Evolutionary conservation across 64 coral and sea anemone species (phyloP).

Genomic region (Platygyra sinensis): DNA sequence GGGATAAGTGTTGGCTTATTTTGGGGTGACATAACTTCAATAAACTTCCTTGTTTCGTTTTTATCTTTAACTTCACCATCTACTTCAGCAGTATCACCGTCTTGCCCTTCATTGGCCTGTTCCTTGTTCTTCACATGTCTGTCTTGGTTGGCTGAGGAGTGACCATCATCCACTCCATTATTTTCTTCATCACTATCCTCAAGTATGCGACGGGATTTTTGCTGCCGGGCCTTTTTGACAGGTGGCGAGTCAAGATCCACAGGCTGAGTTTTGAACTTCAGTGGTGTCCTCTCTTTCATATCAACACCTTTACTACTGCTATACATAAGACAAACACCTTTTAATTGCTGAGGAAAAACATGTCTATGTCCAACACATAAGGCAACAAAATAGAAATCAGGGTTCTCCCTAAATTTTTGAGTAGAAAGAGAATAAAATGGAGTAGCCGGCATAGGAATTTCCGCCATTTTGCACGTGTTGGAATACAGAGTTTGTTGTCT

Average conservation of each 20-base stretch:
- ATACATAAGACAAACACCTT: background rate
- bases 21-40: slow-evolving; percentile 8
- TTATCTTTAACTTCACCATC: background rate
- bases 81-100: background rate
- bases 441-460: no score
- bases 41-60: background rate
- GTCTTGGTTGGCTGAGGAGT: background rate
- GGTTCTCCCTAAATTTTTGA: no score
- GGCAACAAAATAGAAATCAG: no score
- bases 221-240: slow-evolving; percentile 54
- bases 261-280: slow-evolving; percentile 3
- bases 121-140: background rate
- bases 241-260: slow-evolving; percentile 43
- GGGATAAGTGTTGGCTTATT: slow-evolving; percentile 19
- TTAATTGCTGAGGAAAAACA: background rate
- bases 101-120: background rate
- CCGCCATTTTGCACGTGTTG: no score
- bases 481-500: no score
- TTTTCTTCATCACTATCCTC: slow-evolving; percentile 73
- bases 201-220: slow-evolving; percentile 42
- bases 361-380: background rate
- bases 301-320: background rate
- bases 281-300: slow-evolving; percentile 27
- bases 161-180: background rate
- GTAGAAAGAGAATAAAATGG: no score